Evolutionary conservation across 2,888 invertebrate species (phyloP), one percentile per base, ranked within the genome.

Genomic region (Xylota segnis): DNA sequence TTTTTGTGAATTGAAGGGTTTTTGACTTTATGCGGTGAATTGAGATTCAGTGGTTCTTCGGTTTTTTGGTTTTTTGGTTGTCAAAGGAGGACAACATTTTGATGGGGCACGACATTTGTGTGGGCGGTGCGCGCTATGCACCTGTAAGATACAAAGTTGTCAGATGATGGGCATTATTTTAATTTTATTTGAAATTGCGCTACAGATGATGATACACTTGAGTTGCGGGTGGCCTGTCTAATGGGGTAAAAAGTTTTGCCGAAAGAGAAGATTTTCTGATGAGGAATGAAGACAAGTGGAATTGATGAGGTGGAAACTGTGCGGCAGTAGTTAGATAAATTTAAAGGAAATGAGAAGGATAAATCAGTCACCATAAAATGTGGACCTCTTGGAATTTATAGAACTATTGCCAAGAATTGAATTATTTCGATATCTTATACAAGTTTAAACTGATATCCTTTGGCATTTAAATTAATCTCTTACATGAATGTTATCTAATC

Each of bases 11-110:
- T 65, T 75, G 74, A 70, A 70, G 74, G 72, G 74, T 79, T 84
- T 81, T 70, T 68, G 79, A 70, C 79, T 75, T 79, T 74, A 56
- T 63, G 74, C 72, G 66, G 50, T 71, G 58, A 66, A 77, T 82
- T 70, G 47, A 66, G 59, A 61, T 78, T 76, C 34, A 32, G 23
- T 37, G 59, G 27, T 32, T 47, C 3, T 45, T 7, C 40, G 54
- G 61, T 27, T 37, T 34, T 50, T 50, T 29, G 54, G 61, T 27
- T 37, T 34, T 50, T 50, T 29, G 34, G 12, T 14, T 43, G 50
- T 18, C 5, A 37, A 7, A 23, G 27, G 16, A 16, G 10, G 34
- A 29, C 23, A 0, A 58, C 10, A 6, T 37, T 52, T 37, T 58
- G 70, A 70, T 56, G 56, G n/a, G 23, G 29, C 56, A 12, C 45